Evolutionary conservation across 1,140 invertebrate genomes (phyloP), one percentile per base, ranked within the genome.

Genomic region (Nephila pilipes): DNA sequence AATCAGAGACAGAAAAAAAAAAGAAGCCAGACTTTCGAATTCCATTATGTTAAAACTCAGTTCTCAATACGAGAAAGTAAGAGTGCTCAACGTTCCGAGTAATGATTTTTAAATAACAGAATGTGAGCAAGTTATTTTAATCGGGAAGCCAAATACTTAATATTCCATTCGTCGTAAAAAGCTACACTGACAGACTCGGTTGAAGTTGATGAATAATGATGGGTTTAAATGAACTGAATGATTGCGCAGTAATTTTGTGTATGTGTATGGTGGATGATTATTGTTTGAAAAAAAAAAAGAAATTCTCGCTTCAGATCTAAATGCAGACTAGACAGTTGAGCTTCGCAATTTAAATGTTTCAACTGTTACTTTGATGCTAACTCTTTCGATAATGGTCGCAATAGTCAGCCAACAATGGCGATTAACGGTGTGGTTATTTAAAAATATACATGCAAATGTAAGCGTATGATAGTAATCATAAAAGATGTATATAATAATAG

Each of bases 31-130:
- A 32, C 20, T 75, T 75, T 75, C 65, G 29, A 16, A 75, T 75
- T 75, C 18, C 65, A 75, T 75, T 75, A 75, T 75, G 65, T 3
- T 75, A 75, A 75, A 75, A 75, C 65, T 75, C 65, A 75, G 29
- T 65, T 75, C 65, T 58, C 32, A 75, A 29, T 32, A 32, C 65
- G 29, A 32, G 65, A 75, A 75, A 75, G 14, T 18, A 46, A 29
- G 2, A 75, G 25, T 36, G 65, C 3, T 36, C 65, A 75, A 20
- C 29, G 65, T 75, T 75, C 65, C 65, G 29, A 32, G 25, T 75
- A 18, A 75, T 75, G 65, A 32, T 32, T 75, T 75, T 75, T 32
- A 29, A 75, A 75, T 75, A 75, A 32, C 65, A 36, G 65, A 75
- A 75, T 18, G 14, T 29, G 16, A 18, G 25, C 16, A 75, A 75